Base-by-base conservation (phyloP, 1,140 invertebrate species). In the Drosophila punjabiensis region DNA sequence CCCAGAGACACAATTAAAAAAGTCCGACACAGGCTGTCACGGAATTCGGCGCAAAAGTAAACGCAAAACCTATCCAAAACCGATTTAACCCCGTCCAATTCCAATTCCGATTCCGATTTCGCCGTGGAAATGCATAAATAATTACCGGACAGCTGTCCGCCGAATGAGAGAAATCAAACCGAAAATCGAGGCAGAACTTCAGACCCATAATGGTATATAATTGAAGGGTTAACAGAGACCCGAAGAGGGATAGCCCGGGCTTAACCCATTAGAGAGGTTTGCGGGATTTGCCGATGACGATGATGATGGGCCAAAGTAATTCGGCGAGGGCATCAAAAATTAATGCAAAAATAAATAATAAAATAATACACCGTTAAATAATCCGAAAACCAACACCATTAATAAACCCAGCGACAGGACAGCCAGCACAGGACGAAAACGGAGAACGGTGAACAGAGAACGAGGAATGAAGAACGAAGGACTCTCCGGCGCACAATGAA, bases 281-380 rank as follows among this genome's bases (percentile, higher is more conserved):
- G 65, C n/a, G 58, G 76, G 64, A 30, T 69, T 63, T 10, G 43
- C 8, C 20, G 30, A 32, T 43, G 64, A 67, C 78, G 74, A 56
- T 24, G 58, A 56, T 24, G 58, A 56, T 75, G 74, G 60, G 60
- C 32, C 32, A 55, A 65, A 75, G 52, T 66, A 53, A 61, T 78
- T 69, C 55, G 50, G 53, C 65, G 76, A 69, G 39, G 50, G 16
- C 86, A 90, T 90, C 86, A 92, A 85, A 92, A 88, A 91, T 92
- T 89, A 89, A 91, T 89, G 84, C 89, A 92, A 89, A 92, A 92
- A 92, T 92, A 92, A 91, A 92, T 92, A 92, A 92, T 92, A 91
- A 92, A 92, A 78, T 92, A 92, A 92, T 92, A 92, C 77, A 92
- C 90, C 90, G 90, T 92, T 92, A 92, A 92, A 92, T 92, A 92